A percentile compares a stretch with the other conserved stretches of the same genome.
phyloP scores from a whole-genome alignment of 1,140 invertebrate genomes.

The Achroia grisella region DNA sequence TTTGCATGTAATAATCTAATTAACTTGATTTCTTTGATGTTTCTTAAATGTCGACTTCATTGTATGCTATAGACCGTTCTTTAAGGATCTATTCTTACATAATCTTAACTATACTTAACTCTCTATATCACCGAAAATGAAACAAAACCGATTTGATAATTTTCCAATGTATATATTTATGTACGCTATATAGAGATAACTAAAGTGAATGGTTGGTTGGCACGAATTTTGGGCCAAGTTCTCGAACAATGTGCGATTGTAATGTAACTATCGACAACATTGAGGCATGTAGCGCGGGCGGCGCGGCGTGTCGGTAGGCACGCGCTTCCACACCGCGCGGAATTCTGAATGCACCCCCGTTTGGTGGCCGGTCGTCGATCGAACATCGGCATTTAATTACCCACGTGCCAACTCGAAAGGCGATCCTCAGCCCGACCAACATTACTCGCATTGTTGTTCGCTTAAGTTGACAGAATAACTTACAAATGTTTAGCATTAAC shows the following conservation, averaged over 20 bases:
- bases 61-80: no score
- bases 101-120: no score
- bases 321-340: slow-evolving; percentile 36
- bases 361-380: slow-evolving; percentile 21
- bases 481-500: slow-evolving; percentile 28
- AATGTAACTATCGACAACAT: slow-evolving; percentile 6
- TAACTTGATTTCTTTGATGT: no score
- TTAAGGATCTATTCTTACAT: no score
- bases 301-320: slow-evolving; percentile 30
- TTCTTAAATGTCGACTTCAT: no score
- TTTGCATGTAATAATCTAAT: no score
- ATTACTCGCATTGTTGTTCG: slow-evolving; percentile 52
- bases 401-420: slow-evolving; percentile 50
- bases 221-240: slow-evolving; percentile 26
- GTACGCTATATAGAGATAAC: no score
- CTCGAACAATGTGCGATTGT: slow-evolving; percentile 49
- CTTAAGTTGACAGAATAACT: slow-evolving; percentile 49
- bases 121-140: no score
- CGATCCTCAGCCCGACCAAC: slow-evolving; percentile 38
- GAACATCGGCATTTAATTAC: slow-evolving; percentile 67
- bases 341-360: slow-evolving; percentile 50
- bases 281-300: slow-evolving; percentile 8
- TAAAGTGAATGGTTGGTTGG: slow-evolving; percentile 5
- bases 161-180: no score
- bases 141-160: no score